Conservation (phyloP, 2,113 vertebrate genomes). For the Oncorhynchus tshawytscha region DNA sequence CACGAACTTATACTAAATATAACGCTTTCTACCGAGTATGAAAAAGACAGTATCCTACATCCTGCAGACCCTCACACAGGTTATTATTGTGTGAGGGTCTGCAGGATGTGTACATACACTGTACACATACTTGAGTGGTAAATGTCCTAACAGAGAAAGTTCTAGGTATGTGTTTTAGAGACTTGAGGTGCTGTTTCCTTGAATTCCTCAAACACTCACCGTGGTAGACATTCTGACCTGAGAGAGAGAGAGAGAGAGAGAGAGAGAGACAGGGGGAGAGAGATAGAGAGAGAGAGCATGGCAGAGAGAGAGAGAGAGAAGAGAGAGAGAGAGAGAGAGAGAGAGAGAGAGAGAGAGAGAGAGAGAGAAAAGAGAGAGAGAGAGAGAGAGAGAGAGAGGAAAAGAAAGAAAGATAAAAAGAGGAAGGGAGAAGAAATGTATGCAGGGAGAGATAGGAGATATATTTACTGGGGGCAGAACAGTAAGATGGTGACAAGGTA, state of each 20-base stretch:
- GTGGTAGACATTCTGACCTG: constrained; percentile 27
- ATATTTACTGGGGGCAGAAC: too few relatives aligned
- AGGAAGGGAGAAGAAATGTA: too few relatives aligned
- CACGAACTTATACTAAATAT: background rate
- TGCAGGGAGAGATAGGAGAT: too few relatives aligned
- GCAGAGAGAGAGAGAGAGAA: background rate
- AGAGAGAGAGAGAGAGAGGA: too few relatives aligned
- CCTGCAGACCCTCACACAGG: too few relatives aligned
- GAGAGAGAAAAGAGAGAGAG: too few relatives aligned
- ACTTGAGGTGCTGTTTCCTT: background rate
- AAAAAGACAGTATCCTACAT: background rate
- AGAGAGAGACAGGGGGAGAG: constrained; percentile 28
- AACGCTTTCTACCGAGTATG: background rate
- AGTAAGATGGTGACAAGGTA: too few relatives aligned
- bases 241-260: constrained; percentile 27
- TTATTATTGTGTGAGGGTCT: too few relatives aligned
- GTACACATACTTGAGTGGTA: background rate
- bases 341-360: background rate
- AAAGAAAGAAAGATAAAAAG: too few relatives aligned
- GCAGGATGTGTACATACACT: background rate
- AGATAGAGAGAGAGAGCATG: background rate
- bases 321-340: constrained; percentile 52
- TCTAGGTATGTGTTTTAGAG: background rate
- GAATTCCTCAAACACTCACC: background rate
- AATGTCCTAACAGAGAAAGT: background rate